Base-by-base conservation (phyloP, 2,888 invertebrate species). In the Spilosoma lubricipeda region DNA sequence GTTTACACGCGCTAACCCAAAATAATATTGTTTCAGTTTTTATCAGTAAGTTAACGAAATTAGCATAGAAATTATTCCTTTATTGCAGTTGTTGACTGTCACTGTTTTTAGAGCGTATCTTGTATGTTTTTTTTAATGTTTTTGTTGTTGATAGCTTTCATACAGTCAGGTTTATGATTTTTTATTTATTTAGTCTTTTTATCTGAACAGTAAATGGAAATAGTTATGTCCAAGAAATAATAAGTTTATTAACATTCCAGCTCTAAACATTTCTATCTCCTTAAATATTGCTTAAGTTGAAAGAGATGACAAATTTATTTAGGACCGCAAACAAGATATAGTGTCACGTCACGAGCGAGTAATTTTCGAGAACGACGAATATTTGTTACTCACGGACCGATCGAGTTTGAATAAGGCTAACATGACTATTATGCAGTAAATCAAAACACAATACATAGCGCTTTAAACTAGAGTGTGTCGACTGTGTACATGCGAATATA, bases 271-370 rank as follows among this genome's bases (percentile, higher is more conserved):
- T 56, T 56, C n/a, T 9, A 27, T 27, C 27, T 59, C 27, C 27
- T 27, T 27, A 15, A 59, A 27, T 27, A 13, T 3, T 64, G 33
- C 36, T 30, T 64, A 64, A 33, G 1, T 63, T n/a, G n/a, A 56
- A n/a, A 56, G 56, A 56, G 59, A 59, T 27, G 59, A 27, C 59
- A 59, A 59, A 27, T 23, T 59, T 59, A 59, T 59, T 63, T 63
- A 30, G 15, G 30, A 18, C 30, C 30, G 63, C n/a, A 66, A 66
- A 42, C 88, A 87, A 88, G 86, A 86, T 86, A 87, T 83, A 83
- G 52, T 56, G 52, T 56, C 83, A 83, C 84, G 90, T 91, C 91
- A 92, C 92, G 92, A 91, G 82, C 86, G 82, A 82, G 86, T 87
- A 85, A 90, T 91, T 92, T 66, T 91, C 84, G 84, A 88, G 87